These are phyloP conservation scores for Elephas maximus DNA, from an alignment of 2,113 vertebrate genomes.

Conservation along the genomic window DNA sequence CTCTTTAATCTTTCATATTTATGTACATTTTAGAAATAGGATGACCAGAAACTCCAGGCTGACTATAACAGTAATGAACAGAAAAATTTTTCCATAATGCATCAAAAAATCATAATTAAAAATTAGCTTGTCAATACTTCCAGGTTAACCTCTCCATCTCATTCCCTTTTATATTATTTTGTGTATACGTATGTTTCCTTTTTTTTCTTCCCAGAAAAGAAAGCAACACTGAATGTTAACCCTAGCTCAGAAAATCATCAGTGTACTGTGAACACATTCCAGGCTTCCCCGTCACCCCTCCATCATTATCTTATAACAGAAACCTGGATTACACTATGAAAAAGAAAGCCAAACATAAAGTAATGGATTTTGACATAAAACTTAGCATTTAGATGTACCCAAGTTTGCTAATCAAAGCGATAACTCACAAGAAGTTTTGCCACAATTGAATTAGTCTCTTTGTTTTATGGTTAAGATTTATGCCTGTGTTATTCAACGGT, in stretches of 20 bases:
- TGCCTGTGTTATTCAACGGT: constrained; percentile 12
- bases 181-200: neutral
- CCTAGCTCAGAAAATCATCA: neutral
- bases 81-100: neutral
- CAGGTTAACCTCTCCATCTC: neutral
- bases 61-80: constrained; percentile 31
- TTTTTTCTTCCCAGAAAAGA: neutral
- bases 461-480: constrained; percentile 70
- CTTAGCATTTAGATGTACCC: constrained; percentile 33
- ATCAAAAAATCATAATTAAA: constrained; percentile 55
- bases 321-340: constrained; percentile 51
- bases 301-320: neutral
- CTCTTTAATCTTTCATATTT: constrained; percentile 31
- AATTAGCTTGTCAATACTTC: neutral
- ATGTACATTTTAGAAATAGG: constrained; percentile 6
- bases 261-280: neutral
- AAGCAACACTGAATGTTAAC: neutral
- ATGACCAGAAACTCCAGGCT: neutral
- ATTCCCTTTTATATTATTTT: neutral
- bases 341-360: constrained; percentile 40
- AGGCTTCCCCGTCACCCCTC: neutral
- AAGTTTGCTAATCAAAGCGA: constrained; percentile 27
- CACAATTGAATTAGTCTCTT: neutral
- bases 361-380: constrained; percentile 72
- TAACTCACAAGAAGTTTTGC: constrained; percentile 21